A percentile compares a stretch with the other conserved stretches of the same genome.
Evolutionary conservation across 1,140 invertebrate genomes (phyloP).

Genomic region (Megalonaias nervosa): DNA sequence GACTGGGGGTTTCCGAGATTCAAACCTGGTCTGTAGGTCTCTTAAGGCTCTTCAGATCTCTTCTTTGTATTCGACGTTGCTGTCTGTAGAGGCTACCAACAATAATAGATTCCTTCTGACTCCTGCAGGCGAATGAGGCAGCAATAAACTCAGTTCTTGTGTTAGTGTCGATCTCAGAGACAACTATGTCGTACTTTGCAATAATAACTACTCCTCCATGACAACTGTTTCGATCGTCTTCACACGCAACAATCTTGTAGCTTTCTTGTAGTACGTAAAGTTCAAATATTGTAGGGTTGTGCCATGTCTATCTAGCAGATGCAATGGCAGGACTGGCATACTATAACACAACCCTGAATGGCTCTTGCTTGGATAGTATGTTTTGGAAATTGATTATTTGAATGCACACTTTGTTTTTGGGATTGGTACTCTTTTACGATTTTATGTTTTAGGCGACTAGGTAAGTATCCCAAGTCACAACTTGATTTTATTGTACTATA

Average conservation of each 20-base stretch:
- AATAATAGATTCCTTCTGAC: background rate
- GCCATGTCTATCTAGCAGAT: conserved; percentile 7
- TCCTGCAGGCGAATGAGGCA: background rate
- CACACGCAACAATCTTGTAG: background rate
- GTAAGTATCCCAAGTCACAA: background rate
- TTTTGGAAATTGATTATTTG: conserved; percentile 1
- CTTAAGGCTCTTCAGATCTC: background rate
- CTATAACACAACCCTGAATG: conserved; percentile 3
- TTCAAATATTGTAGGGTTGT: conserved; percentile 3
- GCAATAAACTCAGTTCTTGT: background rate
- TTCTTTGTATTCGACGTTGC: background rate
- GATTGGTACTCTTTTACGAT: background rate
- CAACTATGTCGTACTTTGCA: background rate
- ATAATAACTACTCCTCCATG: conserved; percentile 9
- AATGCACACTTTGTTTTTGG: conserved; percentile 1
- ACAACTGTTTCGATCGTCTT: background rate
- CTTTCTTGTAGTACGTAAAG: background rate
- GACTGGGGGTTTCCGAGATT: too few relatives aligned
- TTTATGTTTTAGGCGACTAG: conserved; percentile 1
- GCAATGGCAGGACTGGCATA: background rate
- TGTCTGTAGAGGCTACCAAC: conserved; percentile 4
- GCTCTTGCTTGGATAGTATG: conserved; percentile 7
- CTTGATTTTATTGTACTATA: background rate
- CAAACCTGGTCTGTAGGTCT: too few relatives aligned
- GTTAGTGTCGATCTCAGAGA: too few relatives aligned